Base-by-base conservation (phyloP, 2,113 vertebrate species). In the Prionailurus viverrinus region DNA sequence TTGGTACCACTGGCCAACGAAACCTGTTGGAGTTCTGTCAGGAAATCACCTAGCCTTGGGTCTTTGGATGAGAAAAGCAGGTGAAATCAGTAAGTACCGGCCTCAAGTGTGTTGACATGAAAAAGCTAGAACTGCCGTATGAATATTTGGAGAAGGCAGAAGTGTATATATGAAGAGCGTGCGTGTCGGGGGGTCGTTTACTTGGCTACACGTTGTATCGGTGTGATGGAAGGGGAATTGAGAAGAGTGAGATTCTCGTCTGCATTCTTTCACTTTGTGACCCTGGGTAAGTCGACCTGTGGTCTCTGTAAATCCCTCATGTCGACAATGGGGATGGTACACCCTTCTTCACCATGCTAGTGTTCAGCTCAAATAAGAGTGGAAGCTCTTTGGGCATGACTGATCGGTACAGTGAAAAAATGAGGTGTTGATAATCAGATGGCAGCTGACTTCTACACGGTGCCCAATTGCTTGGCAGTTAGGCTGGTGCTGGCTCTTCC, bases 21-120 rank as follows among this genome's bases (percentile, higher is more conserved):
- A 97, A 96, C 91, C 53, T 93, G 29, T 98, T 98, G 81, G 95
- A 69, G 87, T 71, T 95, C 74, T 93, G 14, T 61, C 95, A 97
- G 39, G 90, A 93, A 79, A 94, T 89, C 66, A 61, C 87, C 91
- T 94, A 98, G 74, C 95, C 93, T 88, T 97, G 91, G 86, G 88
- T 91, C 89, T 81, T 89, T 63, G 87, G 80, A 97, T 95, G 97
- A 90, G 97, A 96, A 97, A 98, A 89, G 71, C 91, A 91, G 55
- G 93, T 97, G 97, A 97, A 98, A 96, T 98, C 71, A 98, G 98
- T 98, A 97, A 97, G 98, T 98, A 98, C 89, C 76, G 95, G 90
- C 93, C 15, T 94, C 85, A 97, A 86, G 25, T 97, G 93, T 89
- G 63, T 98, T 98, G 93, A 98, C 97, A 89, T 93, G 53, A 95